Evolutionary conservation across 1,140 invertebrate genomes (phyloP), one percentile per base, ranked within the genome.

Genomic region (Trachelipus rathkii): DNA sequence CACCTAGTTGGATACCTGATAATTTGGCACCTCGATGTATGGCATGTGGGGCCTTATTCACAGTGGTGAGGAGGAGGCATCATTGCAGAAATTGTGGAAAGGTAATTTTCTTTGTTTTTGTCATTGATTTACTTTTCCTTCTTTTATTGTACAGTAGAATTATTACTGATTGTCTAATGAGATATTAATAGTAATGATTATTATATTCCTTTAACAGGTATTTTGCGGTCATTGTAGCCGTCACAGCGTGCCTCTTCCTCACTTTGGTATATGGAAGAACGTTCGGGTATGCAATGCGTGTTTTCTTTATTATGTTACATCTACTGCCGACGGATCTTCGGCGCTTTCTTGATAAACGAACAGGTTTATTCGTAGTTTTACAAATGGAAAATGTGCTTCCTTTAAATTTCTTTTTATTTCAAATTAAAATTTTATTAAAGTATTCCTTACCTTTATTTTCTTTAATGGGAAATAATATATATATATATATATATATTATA

Each of bases 261-360:
- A 94, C 81, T 98, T 91, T 85, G 95, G 95, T 10, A 92, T 96
- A 79, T 86, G 90, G 71, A 96, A 95, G 83, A 95, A 95, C 6
- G 96, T 98, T 0, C 89, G 96, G 69, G 95, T 98, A 0, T 98
- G 96, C 85, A 96, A 96, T 82, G 90, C 92, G 75, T 98, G 96
- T 86, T 81, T 81, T 68, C 71, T 81, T 8, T 77, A 81, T 73
- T 81, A 81, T 33, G 77, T 81, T 7, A 81, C 80, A 15, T 78
- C 78, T 50, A 77, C 75, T 33, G 78, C 80, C 50, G 50, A 60
- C 50, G 50, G 50, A 19, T 60, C 50, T 13, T 60, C 50, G 50
- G 50, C 50, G 4, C 50, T 60, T 60, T 60, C 50, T 60, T 60
- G 50, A 60, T 60, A 60, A 60, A 60, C 11, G 11, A 19, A 60